A percentile compares a stretch with the other conserved stretches of the same genome.
Conservation (phyloP, 2,797 vertebrate genomes). For the Pseudotriccus pelzelni region DNA sequence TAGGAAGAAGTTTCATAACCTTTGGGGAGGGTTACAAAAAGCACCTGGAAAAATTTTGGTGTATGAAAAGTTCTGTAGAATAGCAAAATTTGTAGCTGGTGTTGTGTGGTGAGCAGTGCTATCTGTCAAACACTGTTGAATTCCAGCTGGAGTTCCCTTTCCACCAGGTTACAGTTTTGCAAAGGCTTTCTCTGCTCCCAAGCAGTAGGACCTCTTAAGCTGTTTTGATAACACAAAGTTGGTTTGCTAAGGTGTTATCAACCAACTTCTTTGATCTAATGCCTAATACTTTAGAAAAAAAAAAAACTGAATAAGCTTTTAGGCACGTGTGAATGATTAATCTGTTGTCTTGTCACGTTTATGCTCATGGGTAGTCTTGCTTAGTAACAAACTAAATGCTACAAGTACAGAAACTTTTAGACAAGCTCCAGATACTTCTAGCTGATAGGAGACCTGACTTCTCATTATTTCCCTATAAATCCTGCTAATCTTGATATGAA, state of each 20-base stretch:
- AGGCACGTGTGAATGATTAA: background rate
- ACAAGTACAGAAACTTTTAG: background rate
- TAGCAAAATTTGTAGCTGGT: background rate
- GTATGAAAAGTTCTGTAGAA: background rate
- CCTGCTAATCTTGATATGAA: background rate
- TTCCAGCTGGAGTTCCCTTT: background rate
- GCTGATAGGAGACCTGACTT: background rate
- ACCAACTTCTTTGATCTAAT: background rate
- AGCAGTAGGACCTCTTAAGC: background rate
- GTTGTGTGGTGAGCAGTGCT: background rate
- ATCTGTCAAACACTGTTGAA: background rate
- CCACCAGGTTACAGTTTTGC: background rate
- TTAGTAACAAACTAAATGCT: background rate
- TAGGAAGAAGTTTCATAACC: background rate
- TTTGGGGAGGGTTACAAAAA: background rate
- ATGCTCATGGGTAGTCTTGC: background rate
- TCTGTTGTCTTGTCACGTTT: background rate
- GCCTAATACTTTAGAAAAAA: background rate
- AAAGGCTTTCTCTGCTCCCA: background rate
- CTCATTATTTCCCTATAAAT: background rate
- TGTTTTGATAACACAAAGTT: background rate
- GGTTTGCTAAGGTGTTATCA: background rate
- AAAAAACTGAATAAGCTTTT: background rate
- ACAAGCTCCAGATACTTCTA: background rate
- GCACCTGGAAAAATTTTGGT: background rate